These are phyloP conservation scores for Zeuzera pyrina DNA, from an alignment of 2,888 invertebrate genomes.

Conservation along the genomic window DNA sequence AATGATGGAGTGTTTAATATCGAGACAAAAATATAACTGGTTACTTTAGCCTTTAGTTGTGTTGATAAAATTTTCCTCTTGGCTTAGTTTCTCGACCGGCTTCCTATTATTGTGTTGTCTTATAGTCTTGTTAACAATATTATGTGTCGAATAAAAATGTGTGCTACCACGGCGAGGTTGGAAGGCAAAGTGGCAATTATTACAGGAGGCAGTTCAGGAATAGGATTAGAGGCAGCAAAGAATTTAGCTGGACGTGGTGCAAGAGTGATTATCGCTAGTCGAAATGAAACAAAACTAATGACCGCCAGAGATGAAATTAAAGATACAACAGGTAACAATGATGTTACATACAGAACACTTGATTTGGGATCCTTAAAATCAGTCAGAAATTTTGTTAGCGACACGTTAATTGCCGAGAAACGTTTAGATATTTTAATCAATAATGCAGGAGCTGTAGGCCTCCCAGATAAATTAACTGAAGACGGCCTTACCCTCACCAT, in stretches of 20 bases:
- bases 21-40: constrained; percentile 15
- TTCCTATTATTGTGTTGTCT: constrained; percentile 5
- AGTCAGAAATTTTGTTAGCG: constrained; percentile 67
- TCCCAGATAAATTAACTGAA: constrained; percentile 61
- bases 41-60: constrained; percentile 16
- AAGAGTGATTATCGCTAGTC: constrained; percentile 63
- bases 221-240: constrained; percentile 57
- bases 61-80: constrained; percentile 16
- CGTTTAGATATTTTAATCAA: constrained; percentile 69
- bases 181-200: constrained; percentile 51
- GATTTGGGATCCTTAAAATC: constrained; percentile 61
- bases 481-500: constrained; percentile 78
- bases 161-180: constrained; percentile 34
- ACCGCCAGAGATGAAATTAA: constrained; percentile 41
- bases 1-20: too few species aligned
- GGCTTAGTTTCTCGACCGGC: constrained; percentile 8
- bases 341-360: constrained; percentile 39
- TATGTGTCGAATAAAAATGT: constrained; percentile 21
- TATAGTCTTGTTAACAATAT: not conserved
- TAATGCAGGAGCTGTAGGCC: constrained; percentile 69
- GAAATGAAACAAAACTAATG: constrained; percentile 55
- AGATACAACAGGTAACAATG: constrained; percentile 36
- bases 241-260: constrained; percentile 60
- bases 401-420: constrained; percentile 44
- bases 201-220: constrained; percentile 56